A percentile compares a stretch with the other conserved stretches of the same genome.
These are phyloP conservation scores for Cryptus armator DNA, from an alignment of 2,888 invertebrate genomes.

Conservation along the genomic window DNA sequence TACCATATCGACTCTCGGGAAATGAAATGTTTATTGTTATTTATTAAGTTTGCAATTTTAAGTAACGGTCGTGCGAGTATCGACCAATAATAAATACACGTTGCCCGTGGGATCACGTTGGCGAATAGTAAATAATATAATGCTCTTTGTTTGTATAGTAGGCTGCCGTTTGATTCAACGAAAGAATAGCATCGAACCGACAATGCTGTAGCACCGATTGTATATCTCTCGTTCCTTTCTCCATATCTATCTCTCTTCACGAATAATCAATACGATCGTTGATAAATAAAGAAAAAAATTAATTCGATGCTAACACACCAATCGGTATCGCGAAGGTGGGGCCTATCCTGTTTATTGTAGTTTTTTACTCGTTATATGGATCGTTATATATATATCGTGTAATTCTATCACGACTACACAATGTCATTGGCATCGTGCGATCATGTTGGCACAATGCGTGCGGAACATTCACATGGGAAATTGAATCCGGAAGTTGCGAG, in stretches of 20 bases:
- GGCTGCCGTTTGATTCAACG: slow-evolving; percentile 3
- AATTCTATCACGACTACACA: slow-evolving; percentile 52
- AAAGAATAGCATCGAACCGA: slow-evolving; percentile 16
- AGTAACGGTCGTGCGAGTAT: not conserved
- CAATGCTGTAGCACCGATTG: slow-evolving; percentile 56
- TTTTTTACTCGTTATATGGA: not conserved
- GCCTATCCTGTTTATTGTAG: slow-evolving; percentile 53
- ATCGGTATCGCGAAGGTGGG: slow-evolving; percentile 24
- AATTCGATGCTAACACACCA: slow-evolving; percentile 1
- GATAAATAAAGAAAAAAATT: slow-evolving; percentile 14
- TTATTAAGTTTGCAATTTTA: not conserved
- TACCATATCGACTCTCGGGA: not conserved
- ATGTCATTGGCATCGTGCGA: slow-evolving; percentile 49
- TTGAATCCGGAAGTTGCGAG: slow-evolving; percentile 45
- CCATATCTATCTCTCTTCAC: slow-evolving; percentile 5
- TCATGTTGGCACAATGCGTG: slow-evolving; percentile 46
- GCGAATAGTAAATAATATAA: slow-evolving; percentile 30
- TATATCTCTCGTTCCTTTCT: slow-evolving; percentile 37
- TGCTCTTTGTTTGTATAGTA: slow-evolving; percentile 10
- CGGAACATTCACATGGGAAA: slow-evolving; percentile 36
- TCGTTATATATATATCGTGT: slow-evolving; percentile 24
- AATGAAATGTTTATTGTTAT: not conserved
- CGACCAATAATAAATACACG: slow-evolving; percentile 27
- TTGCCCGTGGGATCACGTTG: slow-evolving; percentile 16
- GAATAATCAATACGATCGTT: slow-evolving; percentile 31